phyloP scores from a whole-genome alignment of 1,140 invertebrate species.

The Amyelois transitella region DNA sequence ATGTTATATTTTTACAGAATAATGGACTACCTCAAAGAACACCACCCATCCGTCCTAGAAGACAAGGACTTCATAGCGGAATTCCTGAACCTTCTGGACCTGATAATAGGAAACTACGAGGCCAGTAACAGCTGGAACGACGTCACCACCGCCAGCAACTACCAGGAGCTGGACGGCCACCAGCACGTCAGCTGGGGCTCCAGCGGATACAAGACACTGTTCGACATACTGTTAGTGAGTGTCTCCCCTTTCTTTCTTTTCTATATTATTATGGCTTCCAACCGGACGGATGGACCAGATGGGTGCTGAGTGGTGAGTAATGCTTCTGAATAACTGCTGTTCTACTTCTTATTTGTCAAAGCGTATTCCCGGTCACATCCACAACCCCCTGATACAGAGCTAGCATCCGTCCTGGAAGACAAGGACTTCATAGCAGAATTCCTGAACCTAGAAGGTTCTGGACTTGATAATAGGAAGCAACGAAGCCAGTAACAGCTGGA shows the following conservation, averaged over 20 bases:
- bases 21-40: slow-evolving; percentile 15
- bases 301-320: slow-evolving; percentile 57
- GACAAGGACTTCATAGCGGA: slow-evolving; percentile 10
- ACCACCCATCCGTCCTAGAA: slow-evolving; percentile 17
- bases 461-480: slow-evolving; percentile 11
- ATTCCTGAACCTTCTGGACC: slow-evolving; percentile 10
- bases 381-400: background rate
- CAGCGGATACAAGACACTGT: slow-evolving; percentile 14
- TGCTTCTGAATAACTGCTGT: too few species aligned
- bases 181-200: slow-evolving; percentile 15
- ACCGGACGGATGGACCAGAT: slow-evolving; percentile 21
- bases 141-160: slow-evolving; percentile 5
- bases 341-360: too few species aligned
- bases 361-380: too few species aligned
- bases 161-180: slow-evolving; percentile 10
- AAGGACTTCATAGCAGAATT: slow-evolving; percentile 8
- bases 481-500: slow-evolving; percentile 10
- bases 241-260: background rate
- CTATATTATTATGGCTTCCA: too few species aligned
- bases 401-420: too few species aligned
- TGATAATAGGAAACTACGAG: slow-evolving; percentile 12
- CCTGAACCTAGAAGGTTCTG: slow-evolving; percentile 1
- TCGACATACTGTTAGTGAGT: slow-evolving; percentile 15
- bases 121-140: slow-evolving; percentile 15
- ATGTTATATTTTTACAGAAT: slow-evolving; percentile 13